These are phyloP conservation scores for Psephotus haematonotus DNA, from an alignment of 2,113 vertebrate genomes.

Conservation along the genomic window DNA sequence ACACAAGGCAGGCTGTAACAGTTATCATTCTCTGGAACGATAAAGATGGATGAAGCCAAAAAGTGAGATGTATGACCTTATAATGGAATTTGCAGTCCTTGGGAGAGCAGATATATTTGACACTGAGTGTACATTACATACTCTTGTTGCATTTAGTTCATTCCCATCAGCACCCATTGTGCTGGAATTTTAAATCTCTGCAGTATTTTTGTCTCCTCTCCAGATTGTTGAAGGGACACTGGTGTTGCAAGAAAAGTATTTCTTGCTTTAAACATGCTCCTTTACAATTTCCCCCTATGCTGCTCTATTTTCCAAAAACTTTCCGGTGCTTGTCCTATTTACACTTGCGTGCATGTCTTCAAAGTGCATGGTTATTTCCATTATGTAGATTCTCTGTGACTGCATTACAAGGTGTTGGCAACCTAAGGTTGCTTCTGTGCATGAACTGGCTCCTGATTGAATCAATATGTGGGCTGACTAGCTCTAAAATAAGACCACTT, in stretches of 20 bases:
- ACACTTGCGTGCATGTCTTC: not conserved
- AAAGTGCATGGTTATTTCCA: not conserved
- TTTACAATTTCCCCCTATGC: not conserved
- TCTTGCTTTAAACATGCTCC: not conserved
- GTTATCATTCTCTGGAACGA: not conserved
- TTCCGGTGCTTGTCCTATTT: not conserved
- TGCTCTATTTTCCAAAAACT: not conserved
- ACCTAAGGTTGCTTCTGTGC: not conserved
- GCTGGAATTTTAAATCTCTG: not conserved
- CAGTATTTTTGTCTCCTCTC: not conserved
- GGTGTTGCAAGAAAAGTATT: not conserved
- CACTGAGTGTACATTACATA: not conserved
- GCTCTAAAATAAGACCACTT: not conserved
- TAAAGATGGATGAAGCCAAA: not conserved
- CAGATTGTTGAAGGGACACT: not conserved
- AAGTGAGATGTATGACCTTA: slow-evolving; percentile 6
- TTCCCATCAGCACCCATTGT: not conserved
- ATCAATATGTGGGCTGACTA: not conserved
- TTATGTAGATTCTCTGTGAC: not conserved
- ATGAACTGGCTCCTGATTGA: not conserved
- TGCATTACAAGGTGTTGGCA: not conserved
- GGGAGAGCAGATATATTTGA: not conserved
- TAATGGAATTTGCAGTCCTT: not conserved
- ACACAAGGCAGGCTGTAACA: not conserved
- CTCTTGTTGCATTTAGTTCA: not conserved